Conservation (phyloP, 2,888 invertebrate species). For the Harpalus rubripes region DNA sequence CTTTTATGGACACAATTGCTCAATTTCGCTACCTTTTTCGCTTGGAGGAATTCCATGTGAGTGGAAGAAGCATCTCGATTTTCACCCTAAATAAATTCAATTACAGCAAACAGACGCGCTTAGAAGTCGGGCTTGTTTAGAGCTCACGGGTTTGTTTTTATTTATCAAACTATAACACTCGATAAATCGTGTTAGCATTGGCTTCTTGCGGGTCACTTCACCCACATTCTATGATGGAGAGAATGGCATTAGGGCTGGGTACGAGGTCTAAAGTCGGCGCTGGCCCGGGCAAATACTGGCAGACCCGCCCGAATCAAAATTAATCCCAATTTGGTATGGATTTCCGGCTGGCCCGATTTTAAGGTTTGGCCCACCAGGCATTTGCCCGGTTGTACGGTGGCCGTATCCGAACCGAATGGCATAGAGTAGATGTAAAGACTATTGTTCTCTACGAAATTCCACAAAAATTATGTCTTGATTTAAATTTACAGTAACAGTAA, state of each 20-base stretch:
- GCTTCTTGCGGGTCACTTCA: constrained; percentile 16
- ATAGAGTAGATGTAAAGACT: neutral
- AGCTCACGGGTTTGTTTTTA: constrained; percentile 24
- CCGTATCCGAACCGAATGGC: too few relatives aligned
- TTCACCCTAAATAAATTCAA: constrained; percentile 60
- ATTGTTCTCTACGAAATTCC: too few relatives aligned
- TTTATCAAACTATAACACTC: constrained; percentile 46
- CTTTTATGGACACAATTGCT: constrained; percentile 60
- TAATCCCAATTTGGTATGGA: too few relatives aligned
- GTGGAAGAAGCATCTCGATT: constrained; percentile 45
- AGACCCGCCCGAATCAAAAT: too few relatives aligned
- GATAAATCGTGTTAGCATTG: constrained; percentile 7
- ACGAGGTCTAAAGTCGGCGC: too few relatives aligned
- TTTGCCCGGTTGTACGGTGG: too few relatives aligned
- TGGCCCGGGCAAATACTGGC: too few relatives aligned
- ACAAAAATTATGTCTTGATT: too few relatives aligned
- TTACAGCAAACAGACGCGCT: constrained; percentile 52
- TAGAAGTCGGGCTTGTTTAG: constrained; percentile 36
- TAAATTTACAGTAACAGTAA: too few relatives aligned
- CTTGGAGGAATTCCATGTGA: constrained; percentile 52
- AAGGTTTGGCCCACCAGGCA: too few relatives aligned
- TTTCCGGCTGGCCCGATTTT: too few relatives aligned
- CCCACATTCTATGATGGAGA: neutral
- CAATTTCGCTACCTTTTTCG: constrained; percentile 61
- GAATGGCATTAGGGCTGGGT: too few relatives aligned